These are phyloP conservation scores for Syngnathus floridae DNA, from an alignment of 2,113 vertebrate species.

Conservation along the genomic window DNA sequence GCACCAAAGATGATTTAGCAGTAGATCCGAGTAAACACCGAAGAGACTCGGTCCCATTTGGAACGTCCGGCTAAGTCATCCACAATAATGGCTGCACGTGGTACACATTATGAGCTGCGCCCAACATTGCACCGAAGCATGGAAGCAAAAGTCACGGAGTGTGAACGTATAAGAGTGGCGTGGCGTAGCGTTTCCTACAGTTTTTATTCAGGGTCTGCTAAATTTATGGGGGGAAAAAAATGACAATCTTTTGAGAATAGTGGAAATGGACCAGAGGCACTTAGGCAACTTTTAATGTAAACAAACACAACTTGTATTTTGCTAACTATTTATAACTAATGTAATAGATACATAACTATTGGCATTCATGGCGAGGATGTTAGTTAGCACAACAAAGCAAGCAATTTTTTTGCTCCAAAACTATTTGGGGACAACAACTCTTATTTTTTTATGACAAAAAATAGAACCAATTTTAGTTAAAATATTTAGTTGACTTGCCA, in stretches of 20 bases:
- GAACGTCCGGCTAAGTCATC: constrained; percentile 9
- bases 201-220: neutral
- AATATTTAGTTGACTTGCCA: too few relatives aligned
- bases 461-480: neutral
- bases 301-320: too few relatives aligned
- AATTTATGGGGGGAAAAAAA: neutral
- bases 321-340: too few relatives aligned
- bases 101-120: constrained; percentile 54
- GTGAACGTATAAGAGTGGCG: neutral
- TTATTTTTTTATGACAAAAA: too few relatives aligned
- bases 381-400: too few relatives aligned
- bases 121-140: constrained; percentile 30
- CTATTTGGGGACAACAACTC: neutral
- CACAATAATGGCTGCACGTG: constrained; percentile 47
- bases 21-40: constrained; percentile 24
- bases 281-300: too few relatives aligned
- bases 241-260: neutral
- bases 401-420: neutral
- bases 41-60: neutral
- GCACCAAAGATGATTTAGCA: neutral
- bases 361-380: too few relatives aligned
- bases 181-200: neutral
- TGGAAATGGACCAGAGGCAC: neutral
- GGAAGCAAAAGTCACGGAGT: constrained; percentile 39
- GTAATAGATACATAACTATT: too few relatives aligned